phyloP scores from a whole-genome alignment of 1,140 invertebrate genomes.

The Drosophila yakuba region DNA sequence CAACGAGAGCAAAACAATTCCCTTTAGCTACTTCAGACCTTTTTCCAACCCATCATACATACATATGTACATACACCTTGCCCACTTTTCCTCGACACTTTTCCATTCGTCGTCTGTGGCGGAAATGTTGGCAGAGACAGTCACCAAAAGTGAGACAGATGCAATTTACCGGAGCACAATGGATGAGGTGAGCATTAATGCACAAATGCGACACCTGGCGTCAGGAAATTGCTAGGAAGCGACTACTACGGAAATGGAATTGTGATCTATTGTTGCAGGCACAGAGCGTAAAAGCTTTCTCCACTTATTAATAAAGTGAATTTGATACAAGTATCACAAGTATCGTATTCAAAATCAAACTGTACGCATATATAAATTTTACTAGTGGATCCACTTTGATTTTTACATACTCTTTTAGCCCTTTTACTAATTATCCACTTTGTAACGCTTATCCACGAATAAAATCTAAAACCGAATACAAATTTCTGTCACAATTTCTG shows the following conservation, averaged over 20 bases:
- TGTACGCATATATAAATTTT: neutral
- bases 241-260: slow-evolving; percentile 28
- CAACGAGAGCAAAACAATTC: slow-evolving; percentile 16
- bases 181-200: slow-evolving; percentile 33
- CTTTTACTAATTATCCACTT: too few relatives aligned
- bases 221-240: slow-evolving; percentile 45
- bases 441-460: neutral
- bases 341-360: too few relatives aligned
- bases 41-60: neutral
- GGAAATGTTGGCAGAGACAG: slow-evolving; percentile 63
- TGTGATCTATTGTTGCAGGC: slow-evolving; percentile 36
- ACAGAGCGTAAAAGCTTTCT: slow-evolving; percentile 16
- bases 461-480: neutral
- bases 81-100: slow-evolving; percentile 22
- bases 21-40: slow-evolving; percentile 13
- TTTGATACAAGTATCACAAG: too few relatives aligned
- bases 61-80: neutral
- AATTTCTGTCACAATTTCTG: slow-evolving; percentile 18
- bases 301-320: neutral
- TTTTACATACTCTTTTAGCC: too few relatives aligned
- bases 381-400: too few relatives aligned
- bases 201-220: slow-evolving; percentile 38
- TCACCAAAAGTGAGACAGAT: slow-evolving; percentile 31
- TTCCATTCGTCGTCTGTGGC: slow-evolving; percentile 53
- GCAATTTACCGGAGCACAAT: slow-evolving; percentile 46